Evolutionary conservation across 2,797 vertebrate genomes (phyloP), one percentile per base, ranked within the genome.

Genomic region (Chelonia mydas): DNA sequence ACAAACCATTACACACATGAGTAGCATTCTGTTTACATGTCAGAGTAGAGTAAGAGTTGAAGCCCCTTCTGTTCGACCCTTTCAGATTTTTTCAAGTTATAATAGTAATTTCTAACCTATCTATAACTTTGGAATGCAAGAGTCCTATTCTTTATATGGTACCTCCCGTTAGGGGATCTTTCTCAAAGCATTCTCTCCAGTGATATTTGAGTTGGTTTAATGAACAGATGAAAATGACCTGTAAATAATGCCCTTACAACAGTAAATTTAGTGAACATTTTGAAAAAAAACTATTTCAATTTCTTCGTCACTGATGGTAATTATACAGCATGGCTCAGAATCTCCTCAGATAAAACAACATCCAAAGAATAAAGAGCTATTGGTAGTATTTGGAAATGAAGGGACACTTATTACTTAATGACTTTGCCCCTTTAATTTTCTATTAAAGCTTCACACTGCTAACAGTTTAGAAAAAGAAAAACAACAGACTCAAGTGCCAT

Each of bases 41-140:
- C 6, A 0, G 3, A 79, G 57, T 76, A 68, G 11, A 4, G 7
- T 0, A 13, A 55, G 86, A 89, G 86, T 65, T 15, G 76, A 88
- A 51, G 0, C 3, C 68, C 21, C 15, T 88, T 31, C 53, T 84
- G 2, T n/a, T 74, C 84, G 28, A 94, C 82, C 3, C 21, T 87
- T 86, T 77, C 72, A 21, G 47, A 81, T 12, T 7, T 95, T 88
- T 90, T 86, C 83, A 92, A 11, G 33, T 88, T 88, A 53, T 81
- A 81, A 57, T 53, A 54, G 16, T 10, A 17, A 7, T 50, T n/a
- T 27, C 7, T 50, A 68, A 49, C 47, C 23, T 47, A 9, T 8
- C 15, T 61, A 83, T 33, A 6, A 12, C 33, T 59, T 50, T 10
- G 19, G 3, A 1, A 51, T 10, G 25, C 1, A 12, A 57, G 90